phyloP scores from a whole-genome alignment of 2,113 vertebrate species.

The Oreochromis niloticus region DNA sequence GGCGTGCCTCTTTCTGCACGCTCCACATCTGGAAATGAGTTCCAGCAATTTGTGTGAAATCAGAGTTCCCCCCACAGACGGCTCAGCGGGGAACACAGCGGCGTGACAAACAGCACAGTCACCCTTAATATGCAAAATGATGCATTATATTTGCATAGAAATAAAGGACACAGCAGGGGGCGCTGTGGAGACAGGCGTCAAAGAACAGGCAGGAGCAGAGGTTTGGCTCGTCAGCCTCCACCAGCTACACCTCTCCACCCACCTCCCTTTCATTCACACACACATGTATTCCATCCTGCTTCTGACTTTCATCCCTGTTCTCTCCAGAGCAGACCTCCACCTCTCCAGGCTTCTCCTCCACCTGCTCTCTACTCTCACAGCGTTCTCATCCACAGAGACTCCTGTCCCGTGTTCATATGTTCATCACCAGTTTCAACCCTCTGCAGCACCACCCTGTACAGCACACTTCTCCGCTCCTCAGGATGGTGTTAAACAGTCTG shows the following conservation, averaged over 20 bases:
- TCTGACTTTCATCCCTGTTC: not conserved
- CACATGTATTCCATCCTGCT: not conserved
- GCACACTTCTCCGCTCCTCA: too few species aligned
- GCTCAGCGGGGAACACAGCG: fast-evolving
- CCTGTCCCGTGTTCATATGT: not conserved
- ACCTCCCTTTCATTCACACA: not conserved
- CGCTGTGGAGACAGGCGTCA: not conserved
- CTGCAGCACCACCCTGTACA: too few species aligned
- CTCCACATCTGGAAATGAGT: not conserved
- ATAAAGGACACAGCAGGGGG: not conserved
- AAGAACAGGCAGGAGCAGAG: not conserved
- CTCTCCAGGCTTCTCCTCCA: not conserved
- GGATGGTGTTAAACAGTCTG: not conserved
- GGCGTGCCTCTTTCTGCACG: not conserved
- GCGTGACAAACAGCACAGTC: too few species aligned
- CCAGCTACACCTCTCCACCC: not conserved
- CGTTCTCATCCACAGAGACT: not conserved
- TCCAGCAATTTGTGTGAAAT: not conserved
- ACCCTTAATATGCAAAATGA: too few species aligned
- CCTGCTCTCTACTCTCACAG: not conserved
- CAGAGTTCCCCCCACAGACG: not conserved
- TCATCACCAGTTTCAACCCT: not conserved
- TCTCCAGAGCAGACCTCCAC: not conserved
- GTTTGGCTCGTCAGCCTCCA: not conserved
- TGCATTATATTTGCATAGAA: fast-evolving